Conservation (phyloP, 2,113 vertebrate species). For the Thomomys bottae region DNA sequence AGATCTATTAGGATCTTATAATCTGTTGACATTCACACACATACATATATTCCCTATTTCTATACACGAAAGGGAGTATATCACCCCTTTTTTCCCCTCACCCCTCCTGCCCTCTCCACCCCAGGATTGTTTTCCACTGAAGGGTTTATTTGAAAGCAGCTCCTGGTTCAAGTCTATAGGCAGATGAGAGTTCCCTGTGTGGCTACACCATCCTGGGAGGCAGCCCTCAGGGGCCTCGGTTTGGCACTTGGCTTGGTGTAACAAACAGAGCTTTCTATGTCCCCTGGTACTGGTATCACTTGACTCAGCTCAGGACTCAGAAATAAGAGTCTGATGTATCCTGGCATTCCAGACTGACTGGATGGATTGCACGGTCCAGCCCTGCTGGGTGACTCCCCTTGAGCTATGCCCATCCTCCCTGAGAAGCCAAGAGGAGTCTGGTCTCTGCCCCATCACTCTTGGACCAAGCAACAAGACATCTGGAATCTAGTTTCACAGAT, state of each 20-base stretch:
- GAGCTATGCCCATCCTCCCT: not conserved
- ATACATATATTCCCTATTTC: not conserved
- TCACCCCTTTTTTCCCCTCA: not conserved
- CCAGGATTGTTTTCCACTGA: not conserved
- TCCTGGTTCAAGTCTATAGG: not conserved
- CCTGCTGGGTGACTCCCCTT: not conserved
- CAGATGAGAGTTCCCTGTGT: not conserved
- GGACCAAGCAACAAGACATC: fast-evolving
- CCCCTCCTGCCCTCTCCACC: no score
- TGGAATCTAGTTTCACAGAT: not conserved
- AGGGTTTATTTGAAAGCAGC: slow-evolving; percentile 24
- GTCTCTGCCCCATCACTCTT: no score
- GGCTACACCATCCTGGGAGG: not conserved
- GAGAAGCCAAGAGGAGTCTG: no score
- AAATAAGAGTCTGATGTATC: not conserved
- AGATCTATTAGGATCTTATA: not conserved
- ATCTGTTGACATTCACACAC: not conserved
- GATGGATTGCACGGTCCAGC: not conserved
- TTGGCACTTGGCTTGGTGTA: not conserved
- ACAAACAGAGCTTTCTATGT: not conserved
- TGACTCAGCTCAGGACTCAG: not conserved
- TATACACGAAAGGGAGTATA: not conserved
- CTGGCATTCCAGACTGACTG: not conserved
- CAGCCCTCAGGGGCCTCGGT: not conserved
- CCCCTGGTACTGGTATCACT: no score